phyloP scores from a whole-genome alignment of 1,140 invertebrate species.

The Drosophila kanapiae region DNA sequence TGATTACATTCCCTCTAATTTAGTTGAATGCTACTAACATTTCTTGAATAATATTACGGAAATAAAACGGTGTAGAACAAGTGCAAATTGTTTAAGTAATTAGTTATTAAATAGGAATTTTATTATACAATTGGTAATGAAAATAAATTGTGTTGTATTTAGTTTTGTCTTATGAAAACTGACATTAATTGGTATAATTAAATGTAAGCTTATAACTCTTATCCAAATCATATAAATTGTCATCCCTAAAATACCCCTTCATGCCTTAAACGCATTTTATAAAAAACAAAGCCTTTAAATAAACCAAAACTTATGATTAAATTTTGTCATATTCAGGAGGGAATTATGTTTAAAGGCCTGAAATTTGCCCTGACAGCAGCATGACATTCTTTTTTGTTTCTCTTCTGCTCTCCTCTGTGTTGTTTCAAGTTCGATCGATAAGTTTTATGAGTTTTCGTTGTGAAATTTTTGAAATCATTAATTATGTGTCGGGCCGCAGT shows the following conservation, averaged over 20 bases:
- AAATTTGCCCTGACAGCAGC: slow-evolving; percentile 28
- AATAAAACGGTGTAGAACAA: too few relatives aligned
- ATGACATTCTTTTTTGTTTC: slow-evolving; percentile 45
- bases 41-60: neutral
- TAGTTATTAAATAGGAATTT: neutral
- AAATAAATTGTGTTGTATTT: neutral
- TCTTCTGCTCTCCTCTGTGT: slow-evolving; percentile 12
- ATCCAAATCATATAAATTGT: too few relatives aligned
- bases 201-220: too few relatives aligned
- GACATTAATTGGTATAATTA: too few relatives aligned
- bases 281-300: neutral
- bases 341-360: slow-evolving; percentile 4
- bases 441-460: slow-evolving; percentile 58
- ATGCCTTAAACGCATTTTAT: neutral
- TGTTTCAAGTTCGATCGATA: slow-evolving; percentile 56
- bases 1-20: neutral
- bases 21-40: neutral
- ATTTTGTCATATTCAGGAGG: neutral
- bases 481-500: slow-evolving; percentile 52
- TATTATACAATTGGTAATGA: neutral
- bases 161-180: too few relatives aligned
- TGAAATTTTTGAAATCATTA: slow-evolving; percentile 78
- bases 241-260: neutral
- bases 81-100: neutral
- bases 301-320: neutral